Base-by-base conservation (phyloP, 1,140 invertebrate species). In the Nebria ingens region DNA sequence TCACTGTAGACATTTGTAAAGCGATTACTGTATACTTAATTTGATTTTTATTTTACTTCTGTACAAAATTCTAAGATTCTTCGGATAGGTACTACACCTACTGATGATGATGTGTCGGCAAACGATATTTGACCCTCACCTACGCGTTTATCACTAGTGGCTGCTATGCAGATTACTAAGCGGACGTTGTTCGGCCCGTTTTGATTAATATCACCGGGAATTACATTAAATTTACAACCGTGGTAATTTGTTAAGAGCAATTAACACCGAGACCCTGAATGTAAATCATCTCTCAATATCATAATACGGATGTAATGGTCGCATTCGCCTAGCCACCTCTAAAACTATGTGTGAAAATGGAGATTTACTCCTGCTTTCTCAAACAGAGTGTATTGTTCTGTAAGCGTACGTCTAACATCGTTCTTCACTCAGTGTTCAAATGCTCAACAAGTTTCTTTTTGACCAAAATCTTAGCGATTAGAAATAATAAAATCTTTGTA, bases 191-290 rank as follows among this genome's bases (percentile, higher is more conserved):
- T 45, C 15, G 40, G 40, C 17, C 40, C 9, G 40, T 17, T 45
- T 45, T 45, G 40, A 45, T 45, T 45, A 45, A 45, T 45, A 45
- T 45, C 40, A 45, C 40, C 40, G 40, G 40, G 40, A 45, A 45
- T 45, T 45, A 45, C 40, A 45, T 45, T 45, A 45, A 45, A 45
- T 45, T 45, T 45, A 45, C 17, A 45, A 45, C 40, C 40, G 17
- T 45, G 17, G 40, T 45, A 45, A 45, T 45, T 45, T 45, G 40
- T 45, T 45, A 45, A 45, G 40, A 45, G 40, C 40, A 45, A 45
- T 45, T 45, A 45, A 45, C 40, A 45, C 40, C 9, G 40, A 45
- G 40, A 45, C 40, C 40, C 40, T 45, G 40, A 45, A 45, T 45
- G 17, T 45, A 45, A 45, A 45, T 45, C 40, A 45, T 45, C 40